A percentile compares a stretch with the other conserved stretches of the same genome.
phyloP scores from a whole-genome alignment of 2,888 invertebrate species.

The Cacoxenus indagator region DNA sequence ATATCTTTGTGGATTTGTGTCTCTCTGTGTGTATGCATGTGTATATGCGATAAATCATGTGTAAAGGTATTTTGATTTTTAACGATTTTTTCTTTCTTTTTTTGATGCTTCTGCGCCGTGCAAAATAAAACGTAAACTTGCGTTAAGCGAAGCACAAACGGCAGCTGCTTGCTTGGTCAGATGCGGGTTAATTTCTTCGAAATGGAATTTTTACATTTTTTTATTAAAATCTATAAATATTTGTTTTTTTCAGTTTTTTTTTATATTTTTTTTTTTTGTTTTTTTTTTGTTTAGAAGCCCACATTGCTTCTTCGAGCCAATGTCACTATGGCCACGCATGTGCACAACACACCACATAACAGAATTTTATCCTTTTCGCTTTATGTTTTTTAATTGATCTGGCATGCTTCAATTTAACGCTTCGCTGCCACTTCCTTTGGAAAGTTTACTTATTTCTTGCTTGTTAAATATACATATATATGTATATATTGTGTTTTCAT shows the following conservation, averaged over 20 bases:
- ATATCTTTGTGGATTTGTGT: too few relatives aligned
- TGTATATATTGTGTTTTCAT: background rate
- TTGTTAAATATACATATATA: background rate
- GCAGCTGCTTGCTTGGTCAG: constrained; percentile 37
- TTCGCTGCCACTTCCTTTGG: constrained; percentile 60
- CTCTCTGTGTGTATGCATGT: constrained; percentile 23
- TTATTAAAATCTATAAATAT: background rate
- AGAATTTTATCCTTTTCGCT: constrained; percentile 23
- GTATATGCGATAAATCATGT: constrained; percentile 55
- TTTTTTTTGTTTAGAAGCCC: constrained; percentile 9
- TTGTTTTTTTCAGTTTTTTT: background rate
- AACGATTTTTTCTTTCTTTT: constrained; percentile 3
- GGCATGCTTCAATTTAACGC: constrained; percentile 63
- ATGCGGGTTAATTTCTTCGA: constrained; percentile 4
- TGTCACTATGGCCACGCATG: constrained; percentile 9
- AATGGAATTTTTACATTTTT: too few relatives aligned
- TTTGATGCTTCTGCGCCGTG: background rate
- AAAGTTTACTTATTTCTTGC: background rate
- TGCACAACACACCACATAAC: background rate
- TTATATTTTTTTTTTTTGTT: constrained; percentile 13
- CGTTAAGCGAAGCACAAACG: constrained; percentile 36
- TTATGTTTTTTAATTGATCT: constrained; percentile 64
- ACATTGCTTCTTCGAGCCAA: too few relatives aligned
- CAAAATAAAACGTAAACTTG: constrained; percentile 19
- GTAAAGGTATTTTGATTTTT: constrained; percentile 59